phyloP scores from a whole-genome alignment of 2,797 vertebrate species.

The Jordanella pulchra region DNA sequence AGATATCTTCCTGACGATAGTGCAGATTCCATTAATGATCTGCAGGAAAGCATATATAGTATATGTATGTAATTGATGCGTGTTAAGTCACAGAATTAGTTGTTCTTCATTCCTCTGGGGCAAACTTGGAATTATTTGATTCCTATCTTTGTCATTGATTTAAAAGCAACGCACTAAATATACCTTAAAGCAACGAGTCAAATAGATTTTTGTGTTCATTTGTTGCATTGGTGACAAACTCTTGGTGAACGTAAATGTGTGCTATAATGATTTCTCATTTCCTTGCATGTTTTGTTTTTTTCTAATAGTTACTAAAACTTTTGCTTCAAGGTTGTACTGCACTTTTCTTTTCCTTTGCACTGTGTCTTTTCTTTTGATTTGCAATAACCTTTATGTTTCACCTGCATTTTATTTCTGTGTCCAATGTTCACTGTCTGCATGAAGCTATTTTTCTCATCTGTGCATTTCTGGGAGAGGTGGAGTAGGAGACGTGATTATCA shows the following conservation, averaged over 20 bases:
- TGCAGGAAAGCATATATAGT: too few relatives aligned
- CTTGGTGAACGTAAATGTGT: conserved; percentile 17
- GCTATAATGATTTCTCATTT: conserved; percentile 18
- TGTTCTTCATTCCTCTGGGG: conserved; percentile 14
- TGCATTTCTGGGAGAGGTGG: conserved; percentile 1
- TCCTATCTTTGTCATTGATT: conserved; percentile 6
- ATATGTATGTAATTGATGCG: not conserved
- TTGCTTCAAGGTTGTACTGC: conserved; percentile 38
- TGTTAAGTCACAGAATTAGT: conserved; percentile 29
- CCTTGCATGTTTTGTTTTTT: conserved; percentile 56
- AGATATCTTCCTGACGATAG: not conserved
- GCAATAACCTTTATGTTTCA: conserved; percentile 32
- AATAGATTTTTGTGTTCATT: conserved; percentile 1
- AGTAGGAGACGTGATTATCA: conserved; percentile 17
- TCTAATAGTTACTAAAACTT: conserved; percentile 17
- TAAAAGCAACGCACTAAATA: not conserved
- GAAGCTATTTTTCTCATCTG: conserved; percentile 72
- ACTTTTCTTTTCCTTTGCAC: conserved; percentile 63
- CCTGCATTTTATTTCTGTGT: conserved; percentile 62
- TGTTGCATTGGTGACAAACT: conserved; percentile 1
- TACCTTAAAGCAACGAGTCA: not conserved
- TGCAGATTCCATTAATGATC: conserved; percentile 2
- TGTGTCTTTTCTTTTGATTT: conserved; percentile 73
- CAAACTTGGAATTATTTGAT: not conserved
- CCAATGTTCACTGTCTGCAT: conserved; percentile 81